phyloP scores from a whole-genome alignment of 2,797 vertebrate species.

The Meda fulgida region DNA sequence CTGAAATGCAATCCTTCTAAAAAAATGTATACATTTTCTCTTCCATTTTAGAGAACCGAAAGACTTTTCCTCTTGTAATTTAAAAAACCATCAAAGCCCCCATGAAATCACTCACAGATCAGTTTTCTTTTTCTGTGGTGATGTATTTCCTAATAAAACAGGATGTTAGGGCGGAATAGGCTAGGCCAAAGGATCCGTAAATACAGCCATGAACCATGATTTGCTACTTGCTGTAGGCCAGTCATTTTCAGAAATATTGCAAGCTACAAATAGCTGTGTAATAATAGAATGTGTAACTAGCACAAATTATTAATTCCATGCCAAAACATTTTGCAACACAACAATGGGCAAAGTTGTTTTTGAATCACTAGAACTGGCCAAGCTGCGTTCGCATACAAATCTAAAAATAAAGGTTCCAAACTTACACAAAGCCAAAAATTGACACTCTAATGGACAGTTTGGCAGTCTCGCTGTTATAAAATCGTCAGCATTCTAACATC shows the following conservation, averaged over 20 bases:
- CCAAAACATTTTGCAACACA: not conserved
- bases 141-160: not conserved
- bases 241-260: not conserved
- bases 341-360: no score
- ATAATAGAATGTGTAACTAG: no score
- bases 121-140: not conserved
- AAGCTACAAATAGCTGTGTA: not conserved
- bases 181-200: not conserved
- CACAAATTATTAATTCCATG: not conserved
- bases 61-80: not conserved
- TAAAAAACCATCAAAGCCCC: not conserved
- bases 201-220: not conserved
- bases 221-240: not conserved
- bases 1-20: not conserved
- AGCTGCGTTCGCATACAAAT: no score
- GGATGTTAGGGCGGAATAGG: not conserved
- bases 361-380: no score
- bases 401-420: no score
- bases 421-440: not conserved
- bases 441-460: not conserved
- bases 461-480: not conserved
- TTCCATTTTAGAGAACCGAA: not conserved
- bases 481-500: not conserved
- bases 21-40: not conserved
- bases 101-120: not conserved